Evolutionary conservation across 1,140 invertebrate species (phyloP).

Genomic region (Zeugodacus cucurbitae): DNA sequence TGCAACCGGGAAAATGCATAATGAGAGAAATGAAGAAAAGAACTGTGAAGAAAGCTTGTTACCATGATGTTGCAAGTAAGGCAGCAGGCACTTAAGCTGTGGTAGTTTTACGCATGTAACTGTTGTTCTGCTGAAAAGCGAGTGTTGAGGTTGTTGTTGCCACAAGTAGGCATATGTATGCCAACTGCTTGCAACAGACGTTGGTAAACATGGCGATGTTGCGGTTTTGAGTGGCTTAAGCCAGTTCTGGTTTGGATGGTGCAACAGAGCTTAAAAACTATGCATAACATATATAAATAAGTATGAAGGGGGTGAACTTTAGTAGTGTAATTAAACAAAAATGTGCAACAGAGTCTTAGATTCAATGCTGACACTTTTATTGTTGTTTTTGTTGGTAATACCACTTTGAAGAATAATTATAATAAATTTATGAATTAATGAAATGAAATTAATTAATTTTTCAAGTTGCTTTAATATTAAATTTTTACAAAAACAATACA

Average conservation of each 20-base stretch:
- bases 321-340: neutral
- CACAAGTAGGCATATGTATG: neutral
- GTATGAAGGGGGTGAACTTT: neutral
- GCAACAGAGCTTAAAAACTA: neutral
- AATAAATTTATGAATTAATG: no score
- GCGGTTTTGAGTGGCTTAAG: neutral
- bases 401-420: neutral
- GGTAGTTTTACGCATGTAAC: neutral
- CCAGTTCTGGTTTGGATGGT: neutral
- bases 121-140: neutral
- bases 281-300: neutral
- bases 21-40: neutral
- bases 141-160: neutral
- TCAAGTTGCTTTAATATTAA: neutral
- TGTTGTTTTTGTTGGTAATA: neutral
- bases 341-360: neutral
- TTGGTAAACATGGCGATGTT: neutral
- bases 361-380: neutral
- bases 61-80: neutral
- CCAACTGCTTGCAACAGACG: neutral
- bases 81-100: slow-evolving; percentile 14
- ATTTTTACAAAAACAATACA: neutral
- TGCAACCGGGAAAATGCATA: neutral
- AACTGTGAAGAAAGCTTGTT: neutral
- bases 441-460: no score